Evolutionary conservation across 2,113 vertebrate genomes (phyloP).

Genomic region (Rhinopomastus cyanomelas): DNA sequence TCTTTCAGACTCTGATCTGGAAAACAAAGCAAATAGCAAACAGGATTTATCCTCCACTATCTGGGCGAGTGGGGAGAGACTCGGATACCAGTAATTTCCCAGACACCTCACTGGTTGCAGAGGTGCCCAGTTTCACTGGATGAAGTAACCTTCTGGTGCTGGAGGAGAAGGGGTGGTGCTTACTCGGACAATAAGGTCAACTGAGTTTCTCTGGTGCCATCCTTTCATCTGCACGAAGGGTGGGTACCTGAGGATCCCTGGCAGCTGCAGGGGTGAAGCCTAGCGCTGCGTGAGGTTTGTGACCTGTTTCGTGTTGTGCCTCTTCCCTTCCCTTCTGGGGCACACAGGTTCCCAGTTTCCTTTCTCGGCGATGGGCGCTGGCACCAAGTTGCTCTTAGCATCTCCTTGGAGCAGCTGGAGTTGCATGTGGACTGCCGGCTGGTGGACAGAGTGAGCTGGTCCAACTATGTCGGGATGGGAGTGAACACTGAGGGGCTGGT

Average conservation of each 20-base stretch:
- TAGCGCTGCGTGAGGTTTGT: background rate
- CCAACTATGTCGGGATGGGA: conserved; percentile 75
- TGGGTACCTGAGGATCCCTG: background rate
- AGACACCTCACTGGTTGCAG: background rate
- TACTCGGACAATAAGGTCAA: background rate
- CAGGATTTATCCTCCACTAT: background rate
- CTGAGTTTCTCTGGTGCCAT: background rate
- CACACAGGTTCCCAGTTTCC: conserved; percentile 80
- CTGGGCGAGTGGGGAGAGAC: background rate
- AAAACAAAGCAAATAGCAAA: background rate
- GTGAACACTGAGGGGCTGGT: conserved; percentile 79
- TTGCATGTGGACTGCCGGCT: conserved; percentile 85
- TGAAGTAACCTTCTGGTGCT: background rate
- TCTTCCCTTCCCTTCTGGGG: background rate
- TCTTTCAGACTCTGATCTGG: background rate
- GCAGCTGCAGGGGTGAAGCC: background rate
- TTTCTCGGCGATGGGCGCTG: conserved; percentile 80
- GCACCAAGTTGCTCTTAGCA: conserved; percentile 82
- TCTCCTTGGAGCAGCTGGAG: conserved; percentile 75
- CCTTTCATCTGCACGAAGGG: background rate
- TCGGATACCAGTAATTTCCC: background rate
- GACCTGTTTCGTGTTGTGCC: background rate
- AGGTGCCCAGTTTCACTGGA: background rate
- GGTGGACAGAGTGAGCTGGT: conserved; percentile 84
- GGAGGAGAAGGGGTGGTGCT: background rate